phyloP scores from a whole-genome alignment of 92 coral and sea anemone genomes.

The Phenganax subtilis region DNA sequence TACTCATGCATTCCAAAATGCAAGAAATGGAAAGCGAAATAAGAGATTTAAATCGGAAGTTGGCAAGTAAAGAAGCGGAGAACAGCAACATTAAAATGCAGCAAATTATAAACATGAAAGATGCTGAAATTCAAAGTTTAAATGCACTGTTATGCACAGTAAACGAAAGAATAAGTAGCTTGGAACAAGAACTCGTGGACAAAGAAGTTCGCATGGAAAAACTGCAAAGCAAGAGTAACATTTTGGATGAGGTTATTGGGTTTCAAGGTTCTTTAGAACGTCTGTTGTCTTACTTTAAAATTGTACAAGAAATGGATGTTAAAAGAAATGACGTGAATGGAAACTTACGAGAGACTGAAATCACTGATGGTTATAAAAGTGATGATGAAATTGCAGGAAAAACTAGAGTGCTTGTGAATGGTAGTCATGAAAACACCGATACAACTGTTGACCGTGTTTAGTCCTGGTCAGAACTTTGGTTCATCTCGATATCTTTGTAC shows the following conservation, averaged over 20 bases:
- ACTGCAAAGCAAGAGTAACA: slow-evolving; percentile 71
- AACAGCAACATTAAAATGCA: slow-evolving; percentile 75
- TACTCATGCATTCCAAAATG: slow-evolving; percentile 62
- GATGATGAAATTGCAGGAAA: slow-evolving; percentile 16
- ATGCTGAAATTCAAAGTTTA: slow-evolving; percentile 72
- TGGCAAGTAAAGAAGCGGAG: slow-evolving; percentile 67
- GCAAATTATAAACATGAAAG: slow-evolving; percentile 74
- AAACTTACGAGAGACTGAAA: slow-evolving; percentile 33
- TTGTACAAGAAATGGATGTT: slow-evolving; percentile 65
- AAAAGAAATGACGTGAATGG: slow-evolving; percentile 31
- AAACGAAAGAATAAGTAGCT: slow-evolving; percentile 52
- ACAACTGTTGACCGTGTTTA: slow-evolving; percentile 30
- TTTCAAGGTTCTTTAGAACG: slow-evolving; percentile 86
- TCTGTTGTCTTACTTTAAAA: slow-evolving; percentile 71
- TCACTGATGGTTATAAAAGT: slow-evolving; percentile 33
- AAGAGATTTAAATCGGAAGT: slow-evolving; percentile 62
- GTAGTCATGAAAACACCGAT: not conserved
- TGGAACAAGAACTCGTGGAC: slow-evolving; percentile 61
- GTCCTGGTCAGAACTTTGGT: not conserved
- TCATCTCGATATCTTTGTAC: not conserved
- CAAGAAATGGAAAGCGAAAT: slow-evolving; percentile 75
- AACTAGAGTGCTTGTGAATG: slow-evolving; percentile 31
- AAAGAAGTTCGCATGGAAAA: slow-evolving; percentile 63
- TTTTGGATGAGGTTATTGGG: slow-evolving; percentile 79
- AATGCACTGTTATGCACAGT: slow-evolving; percentile 49